Base-by-base conservation (phyloP, 92 coral and sea anemone species). In the Paragorgia papillata region DNA sequence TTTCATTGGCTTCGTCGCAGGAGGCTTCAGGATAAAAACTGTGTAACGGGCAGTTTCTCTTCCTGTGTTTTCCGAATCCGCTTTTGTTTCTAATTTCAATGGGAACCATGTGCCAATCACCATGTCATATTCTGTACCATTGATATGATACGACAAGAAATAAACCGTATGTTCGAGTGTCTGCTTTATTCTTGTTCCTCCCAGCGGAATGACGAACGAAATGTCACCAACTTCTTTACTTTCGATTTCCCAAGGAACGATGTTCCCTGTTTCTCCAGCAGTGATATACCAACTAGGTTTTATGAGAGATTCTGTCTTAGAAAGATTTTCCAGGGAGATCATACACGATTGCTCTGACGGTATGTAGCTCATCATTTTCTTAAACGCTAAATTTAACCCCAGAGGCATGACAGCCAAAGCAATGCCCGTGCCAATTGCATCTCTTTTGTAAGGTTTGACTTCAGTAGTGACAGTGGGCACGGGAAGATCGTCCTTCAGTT, bases 61-160 rank as follows among this genome's bases (percentile, higher is more conserved):
- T n/a, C 59, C 73, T n/a, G 31, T 34, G 57, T 35, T 41, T 58
- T 48, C 69, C 64, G 62, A 53, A 12, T 58, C 32, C 24, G 35
- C 69, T 49, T 37, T 43, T 57, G 9, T 9, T 76, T 76, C 37
- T n/a, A 76, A 61, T 76, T 76, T 76, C 57, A 76, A 62, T 20
- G 82, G 82, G 40, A 76, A 76, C 82, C 82, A 76, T 8, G 82
- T 76, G n/a, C 74, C 82, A 40, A 76, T 40, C 3, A 76, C 82
- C 50, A 76, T 25, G 29, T 43, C 40, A 48, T 37, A 61, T 14
- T 41, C 62, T 43, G 73, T 61, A 13, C 74, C 82, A 37, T 66
- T 34, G 58, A 76, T 76, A 21, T 76, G 71, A 76, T 76, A 76
- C 31, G 74, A 76, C 61, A 62, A 22, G 82, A 76, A 76, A 46